A percentile compares a stretch with the other conserved stretches of the same genome.
These are phyloP conservation scores for Maconellicoccus hirsutus DNA, from an alignment of 1,140 invertebrate genomes.

Conservation along the genomic window DNA sequence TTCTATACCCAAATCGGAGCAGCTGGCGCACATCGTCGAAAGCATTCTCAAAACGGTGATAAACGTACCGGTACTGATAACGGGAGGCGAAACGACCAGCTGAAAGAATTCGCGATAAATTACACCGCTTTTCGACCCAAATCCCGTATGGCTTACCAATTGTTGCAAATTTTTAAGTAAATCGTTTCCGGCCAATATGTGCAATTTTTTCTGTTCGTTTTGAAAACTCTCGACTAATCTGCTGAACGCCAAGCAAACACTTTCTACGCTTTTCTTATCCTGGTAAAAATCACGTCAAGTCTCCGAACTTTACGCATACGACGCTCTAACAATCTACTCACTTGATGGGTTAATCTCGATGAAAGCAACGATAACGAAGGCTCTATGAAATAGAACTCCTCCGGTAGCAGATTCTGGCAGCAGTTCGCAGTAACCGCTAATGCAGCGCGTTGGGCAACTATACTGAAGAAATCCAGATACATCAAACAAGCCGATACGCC, in stretches of 20 bases:
- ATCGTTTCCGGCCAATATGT: conserved; percentile 89
- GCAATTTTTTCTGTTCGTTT: conserved; percentile 73
- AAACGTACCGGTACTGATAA: conserved; percentile 87
- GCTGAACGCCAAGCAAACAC: conserved; percentile 90
- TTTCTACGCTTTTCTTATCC: conserved; percentile 96
- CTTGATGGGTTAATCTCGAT: conserved; percentile 73
- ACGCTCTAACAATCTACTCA: conserved; percentile 29
- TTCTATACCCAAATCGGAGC: conserved; percentile 81
- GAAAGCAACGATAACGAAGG: conserved; percentile 80
- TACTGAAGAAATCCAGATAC: conserved; percentile 95
- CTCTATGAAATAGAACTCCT: conserved; percentile 85
- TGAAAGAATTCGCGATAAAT: conserved; percentile 33
- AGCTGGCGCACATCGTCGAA: conserved; percentile 86
- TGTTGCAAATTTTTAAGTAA: conserved; percentile 87
- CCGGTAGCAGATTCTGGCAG: conserved; percentile 82
- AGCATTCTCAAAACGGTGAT: conserved; percentile 92
- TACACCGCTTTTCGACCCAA: background rate
- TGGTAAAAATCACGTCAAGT: conserved; percentile 29
- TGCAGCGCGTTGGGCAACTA: conserved; percentile 87
- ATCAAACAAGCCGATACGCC: conserved; percentile 90
- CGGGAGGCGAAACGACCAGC: conserved; percentile 82
- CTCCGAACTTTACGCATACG: background rate
- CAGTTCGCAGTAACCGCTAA: conserved; percentile 92
- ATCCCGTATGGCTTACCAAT: conserved; percentile 44
- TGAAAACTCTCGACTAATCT: conserved; percentile 94